phyloP scores from a whole-genome alignment of 2,797 vertebrate genomes.

The Macropus fuliginosus region DNA sequence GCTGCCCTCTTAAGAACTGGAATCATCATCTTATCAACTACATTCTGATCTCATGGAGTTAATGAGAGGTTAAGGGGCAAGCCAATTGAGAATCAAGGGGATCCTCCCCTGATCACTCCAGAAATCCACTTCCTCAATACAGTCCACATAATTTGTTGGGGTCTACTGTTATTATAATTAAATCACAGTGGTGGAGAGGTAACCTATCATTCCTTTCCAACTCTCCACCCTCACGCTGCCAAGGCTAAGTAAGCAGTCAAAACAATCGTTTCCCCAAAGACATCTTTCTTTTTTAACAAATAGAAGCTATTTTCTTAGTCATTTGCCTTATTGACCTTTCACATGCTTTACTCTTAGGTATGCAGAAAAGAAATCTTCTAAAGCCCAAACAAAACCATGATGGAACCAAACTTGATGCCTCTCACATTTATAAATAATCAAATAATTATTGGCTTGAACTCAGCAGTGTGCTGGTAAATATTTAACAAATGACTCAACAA shows the following conservation, averaged over 20 bases:
- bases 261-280: background rate
- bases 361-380: constrained; percentile 1
- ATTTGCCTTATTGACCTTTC: constrained; percentile 50
- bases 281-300: constrained; percentile 16
- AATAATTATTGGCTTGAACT: background rate
- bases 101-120: background rate
- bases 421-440: background rate
- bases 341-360: background rate
- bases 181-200: background rate
- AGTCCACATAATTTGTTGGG: background rate
- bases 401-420: background rate
- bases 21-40: background rate
- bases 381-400: background rate
- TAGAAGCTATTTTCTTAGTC: constrained; percentile 39
- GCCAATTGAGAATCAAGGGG: background rate
- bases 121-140: background rate
- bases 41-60: background rate
- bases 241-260: background rate
- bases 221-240: background rate
- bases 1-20: background rate
- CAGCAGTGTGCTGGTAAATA: background rate
- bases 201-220: background rate
- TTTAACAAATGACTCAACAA: background rate
- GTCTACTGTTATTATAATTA: background rate
- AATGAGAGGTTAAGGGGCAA: background rate